Evolutionary conservation across 2,797 vertebrate genomes (phyloP).

Genomic region (Melanotaenia nigrans): DNA sequence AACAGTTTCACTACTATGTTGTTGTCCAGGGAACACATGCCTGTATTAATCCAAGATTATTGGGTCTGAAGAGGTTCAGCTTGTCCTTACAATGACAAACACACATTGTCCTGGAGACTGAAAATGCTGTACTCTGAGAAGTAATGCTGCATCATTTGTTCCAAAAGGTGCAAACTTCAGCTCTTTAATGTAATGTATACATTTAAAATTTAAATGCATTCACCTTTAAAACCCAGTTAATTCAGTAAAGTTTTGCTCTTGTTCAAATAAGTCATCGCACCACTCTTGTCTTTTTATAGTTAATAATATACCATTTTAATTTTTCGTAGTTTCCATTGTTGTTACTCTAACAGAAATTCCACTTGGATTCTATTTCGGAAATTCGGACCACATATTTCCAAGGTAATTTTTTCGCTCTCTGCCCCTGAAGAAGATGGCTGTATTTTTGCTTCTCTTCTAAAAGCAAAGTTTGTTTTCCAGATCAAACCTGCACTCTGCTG

Average conservation of each 20-base stretch:
- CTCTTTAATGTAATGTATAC: no score
- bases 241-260: neutral
- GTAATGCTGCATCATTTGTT: no score
- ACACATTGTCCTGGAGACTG: no score
- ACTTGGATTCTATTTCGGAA: neutral
- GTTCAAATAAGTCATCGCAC: neutral
- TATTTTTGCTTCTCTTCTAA: neutral
- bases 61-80: no score
- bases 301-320: neutral
- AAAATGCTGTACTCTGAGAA: no score
- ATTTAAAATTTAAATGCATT: no score
- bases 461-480: neutral
- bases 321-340: neutral
- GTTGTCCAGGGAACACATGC: no score
- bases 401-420: neutral
- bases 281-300: neutral
- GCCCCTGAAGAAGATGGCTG: neutral
- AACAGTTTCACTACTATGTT: no score
- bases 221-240: no score
- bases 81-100: no score
- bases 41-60: no score
- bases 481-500: neutral
- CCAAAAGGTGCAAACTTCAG: no score
- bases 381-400: neutral
- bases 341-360: neutral